Evolutionary conservation across 2,797 vertebrate species (phyloP).

Genomic region (Syngnathus rostellatus): DNA sequence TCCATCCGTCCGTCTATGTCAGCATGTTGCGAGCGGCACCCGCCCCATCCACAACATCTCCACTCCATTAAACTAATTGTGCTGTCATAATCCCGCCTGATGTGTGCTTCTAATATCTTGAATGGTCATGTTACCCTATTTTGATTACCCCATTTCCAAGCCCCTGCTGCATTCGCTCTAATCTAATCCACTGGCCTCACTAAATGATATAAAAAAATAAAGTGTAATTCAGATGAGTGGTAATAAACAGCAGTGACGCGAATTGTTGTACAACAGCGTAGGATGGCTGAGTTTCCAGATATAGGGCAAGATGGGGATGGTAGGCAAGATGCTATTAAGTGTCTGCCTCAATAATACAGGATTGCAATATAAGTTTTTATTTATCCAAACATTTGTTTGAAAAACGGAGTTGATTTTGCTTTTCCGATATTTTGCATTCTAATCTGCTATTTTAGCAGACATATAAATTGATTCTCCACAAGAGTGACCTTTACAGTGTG

Average conservation of each 20-base stretch:
- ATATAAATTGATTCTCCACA: not conserved
- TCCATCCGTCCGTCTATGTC: slow-evolving; percentile 9
- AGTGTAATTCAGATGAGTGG: slow-evolving; percentile 67
- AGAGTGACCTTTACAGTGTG: not conserved
- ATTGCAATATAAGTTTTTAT: not conserved
- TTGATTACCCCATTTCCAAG: slow-evolving; percentile 72
- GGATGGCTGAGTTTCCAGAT: slow-evolving; percentile 55
- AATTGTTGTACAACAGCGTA: slow-evolving; percentile 27
- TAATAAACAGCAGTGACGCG: slow-evolving; percentile 41
- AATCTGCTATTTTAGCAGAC: slow-evolving; percentile 15
- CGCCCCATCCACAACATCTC: slow-evolving; percentile 52
- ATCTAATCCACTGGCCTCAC: slow-evolving; percentile 57
- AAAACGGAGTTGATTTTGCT: slow-evolving; percentile 3
- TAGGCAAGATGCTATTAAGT: not conserved
- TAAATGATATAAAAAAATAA: slow-evolving; percentile 53
- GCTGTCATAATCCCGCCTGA: slow-evolving; percentile 71
- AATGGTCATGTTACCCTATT: slow-evolving; percentile 71
- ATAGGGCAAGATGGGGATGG: slow-evolving; percentile 23
- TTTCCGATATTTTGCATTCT: slow-evolving; percentile 24
- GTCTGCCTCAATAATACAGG: not conserved
- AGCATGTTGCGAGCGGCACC: slow-evolving; percentile 29
- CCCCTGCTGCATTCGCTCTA: slow-evolving; percentile 42
- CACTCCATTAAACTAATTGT: slow-evolving; percentile 80
- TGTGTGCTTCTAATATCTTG: slow-evolving; percentile 71
- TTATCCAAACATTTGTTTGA: not conserved